Base-by-base conservation (phyloP, 2,888 invertebrate species). In the Scaptomyza parva region DNA sequence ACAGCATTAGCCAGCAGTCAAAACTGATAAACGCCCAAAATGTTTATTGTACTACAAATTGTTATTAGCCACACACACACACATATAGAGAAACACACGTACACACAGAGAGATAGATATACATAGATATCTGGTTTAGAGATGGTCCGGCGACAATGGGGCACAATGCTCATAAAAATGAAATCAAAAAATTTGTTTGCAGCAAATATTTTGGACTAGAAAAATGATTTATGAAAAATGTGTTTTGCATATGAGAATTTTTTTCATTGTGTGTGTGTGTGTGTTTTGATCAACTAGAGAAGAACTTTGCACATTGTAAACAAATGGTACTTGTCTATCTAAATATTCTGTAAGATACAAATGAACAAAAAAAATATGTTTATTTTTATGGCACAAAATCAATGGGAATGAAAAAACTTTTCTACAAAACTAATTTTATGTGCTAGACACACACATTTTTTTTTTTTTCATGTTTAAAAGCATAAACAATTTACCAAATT, bases 141-240 rank as follows among this genome's bases (percentile, higher is more conserved):
- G 39, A 48, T 35, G 47, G n/a, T n/a, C 14, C 28, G 64, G 63
- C 65, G 76, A 81, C 81, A 81, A 84, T 70, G 50, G 50, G 61
- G 37, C 30, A 24, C 39, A 47, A 35, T 48, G 67, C 57, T 59
- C 63, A 69, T 76, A 17, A 73, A 76, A 81, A 76, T 65, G 44
- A 72, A 81, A 84, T 78, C 66, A 76, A 65, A 80, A 58, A 54
- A 4, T 17, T 30, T 33, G n/a, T 62, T 75, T 77, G 58, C 59
- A 20, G 18, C 51, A 85, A 82, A 85, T 85, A 70, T 82, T 78
- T 76, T 9, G 28, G 76, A 45, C 58, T 33, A 47, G n/a, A n/a
- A 8, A 58, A 78, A 66, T 76, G 82, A 79, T 82, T 82, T 78
- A 82, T 78, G 76, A 76, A 78, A 70, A n/a, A n/a, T n/a, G n/a